Percentiles rank a stretch among this genome's conserved stretches.
Conservation (phyloP, 2,113 vertebrate species). For the Clarias magur region DNA sequence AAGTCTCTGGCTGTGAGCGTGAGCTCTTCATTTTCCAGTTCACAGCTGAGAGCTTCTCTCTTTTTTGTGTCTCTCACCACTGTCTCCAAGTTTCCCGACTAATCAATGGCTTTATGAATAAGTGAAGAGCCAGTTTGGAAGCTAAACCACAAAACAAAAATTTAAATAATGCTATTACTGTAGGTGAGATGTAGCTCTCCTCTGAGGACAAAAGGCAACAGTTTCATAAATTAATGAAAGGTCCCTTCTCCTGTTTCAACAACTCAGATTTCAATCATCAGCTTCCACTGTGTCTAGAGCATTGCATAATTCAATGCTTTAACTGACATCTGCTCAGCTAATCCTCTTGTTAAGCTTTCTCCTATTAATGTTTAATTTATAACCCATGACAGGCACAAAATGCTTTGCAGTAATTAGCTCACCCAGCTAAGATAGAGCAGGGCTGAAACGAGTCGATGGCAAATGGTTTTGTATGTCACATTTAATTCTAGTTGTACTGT, state of each 20-base stretch:
- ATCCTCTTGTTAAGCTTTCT: constrained; percentile 47
- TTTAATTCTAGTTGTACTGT: constrained; percentile 33
- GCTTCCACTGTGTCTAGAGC: not conserved
- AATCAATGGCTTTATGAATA: constrained; percentile 14
- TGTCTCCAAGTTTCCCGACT: constrained; percentile 11
- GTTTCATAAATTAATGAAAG: constrained; percentile 11
- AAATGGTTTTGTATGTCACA: constrained; percentile 28
- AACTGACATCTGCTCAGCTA: constrained; percentile 26
- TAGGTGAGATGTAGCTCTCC: not conserved
- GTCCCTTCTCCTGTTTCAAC: constrained; percentile 3
- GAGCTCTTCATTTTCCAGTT: constrained; percentile 15
- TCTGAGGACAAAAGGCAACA: not conserved
- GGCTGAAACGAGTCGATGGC: constrained; percentile 32
- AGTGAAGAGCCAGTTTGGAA: not conserved
- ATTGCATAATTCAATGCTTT: constrained; percentile 21
- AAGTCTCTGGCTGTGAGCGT: constrained; percentile 15
- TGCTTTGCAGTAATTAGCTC: constrained; percentile 50
- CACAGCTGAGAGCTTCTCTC: not conserved
- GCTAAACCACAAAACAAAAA: constrained; percentile 15
- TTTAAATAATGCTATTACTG: not conserved
- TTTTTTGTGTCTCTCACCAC: constrained; percentile 4
- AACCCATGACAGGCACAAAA: constrained; percentile 55
- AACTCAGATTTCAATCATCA: not conserved
- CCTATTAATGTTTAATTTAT: constrained; percentile 65
- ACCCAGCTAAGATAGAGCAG: constrained; percentile 41